These are phyloP conservation scores for Miniopterus natalensis DNA, from an alignment of 2,113 vertebrate genomes.

Conservation along the genomic window DNA sequence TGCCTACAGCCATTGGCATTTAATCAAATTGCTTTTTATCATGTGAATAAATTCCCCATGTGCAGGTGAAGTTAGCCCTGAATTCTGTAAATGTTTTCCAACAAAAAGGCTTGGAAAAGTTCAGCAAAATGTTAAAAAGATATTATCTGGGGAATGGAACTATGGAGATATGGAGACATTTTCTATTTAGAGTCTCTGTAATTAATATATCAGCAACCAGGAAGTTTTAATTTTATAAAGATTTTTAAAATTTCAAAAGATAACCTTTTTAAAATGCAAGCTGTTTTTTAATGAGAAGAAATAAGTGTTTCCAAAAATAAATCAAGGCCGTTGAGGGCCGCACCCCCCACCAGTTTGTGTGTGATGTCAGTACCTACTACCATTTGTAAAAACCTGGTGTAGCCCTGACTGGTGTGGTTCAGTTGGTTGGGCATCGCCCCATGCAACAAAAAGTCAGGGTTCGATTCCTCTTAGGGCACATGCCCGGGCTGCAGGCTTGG, in stretches of 20 bases:
- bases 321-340: fast-evolving
- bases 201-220: not conserved
- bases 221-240: conserved; percentile 1
- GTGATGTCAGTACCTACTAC: not conserved
- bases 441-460: no score
- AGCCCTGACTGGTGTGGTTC: no score
- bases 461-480: no score
- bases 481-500: no score
- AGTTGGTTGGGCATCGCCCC: no score
- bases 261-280: conserved; percentile 30
- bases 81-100: not conserved
- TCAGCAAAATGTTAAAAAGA: conserved; percentile 13
- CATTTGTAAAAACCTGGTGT: not conserved
- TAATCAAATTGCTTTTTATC: not conserved
- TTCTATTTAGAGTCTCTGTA: not conserved
- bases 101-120: not conserved
- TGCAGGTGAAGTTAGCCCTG: not conserved
- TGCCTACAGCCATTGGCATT: not conserved
- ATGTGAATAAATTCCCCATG: not conserved
- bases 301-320: not conserved
- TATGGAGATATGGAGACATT: not conserved
- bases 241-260: not conserved
- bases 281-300: not conserved
- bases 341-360: not conserved
- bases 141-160: not conserved